Conservation (phyloP, 37 sponge, comb jelly and placozoan species). For the Theonella swinhoei region DNA sequence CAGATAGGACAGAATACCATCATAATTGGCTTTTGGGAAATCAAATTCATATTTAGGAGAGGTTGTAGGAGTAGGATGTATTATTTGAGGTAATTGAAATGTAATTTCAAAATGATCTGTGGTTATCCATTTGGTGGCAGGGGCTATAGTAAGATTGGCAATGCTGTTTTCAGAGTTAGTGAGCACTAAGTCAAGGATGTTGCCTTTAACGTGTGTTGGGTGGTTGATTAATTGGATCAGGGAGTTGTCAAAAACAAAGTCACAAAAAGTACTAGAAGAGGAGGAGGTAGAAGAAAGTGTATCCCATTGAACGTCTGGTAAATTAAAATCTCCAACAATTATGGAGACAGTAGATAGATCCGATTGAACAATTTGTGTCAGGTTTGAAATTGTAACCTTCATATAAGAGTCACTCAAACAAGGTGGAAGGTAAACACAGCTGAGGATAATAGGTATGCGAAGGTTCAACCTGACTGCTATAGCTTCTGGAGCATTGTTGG, state of each 20-base stretch:
- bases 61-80: neutral
- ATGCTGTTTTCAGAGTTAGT: neutral
- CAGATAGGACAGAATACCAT: neutral
- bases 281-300: neutral
- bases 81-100: neutral
- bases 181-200: conserved; percentile 39
- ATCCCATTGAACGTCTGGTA: no score
- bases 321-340: no score
- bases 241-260: no score
- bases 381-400: neutral
- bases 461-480: neutral
- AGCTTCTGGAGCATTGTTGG: neutral
- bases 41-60: conserved; percentile 9
- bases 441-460: neutral
- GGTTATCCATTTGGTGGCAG: neutral
- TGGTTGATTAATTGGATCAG: conserved; percentile 25
- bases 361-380: neutral
- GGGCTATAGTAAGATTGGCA: neutral
- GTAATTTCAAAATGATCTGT: neutral
- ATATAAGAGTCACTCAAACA: neutral
- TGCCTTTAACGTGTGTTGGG: conserved; percentile 38
- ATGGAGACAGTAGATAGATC: neutral
- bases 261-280: neutral
- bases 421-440: conserved; percentile 30
- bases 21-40: conserved; percentile 28